Percentiles rank a stretch among this genome's conserved stretches.
Evolutionary conservation across 2,113 vertebrate species (phyloP).

Genomic region (Arothron firmamentum): DNA sequence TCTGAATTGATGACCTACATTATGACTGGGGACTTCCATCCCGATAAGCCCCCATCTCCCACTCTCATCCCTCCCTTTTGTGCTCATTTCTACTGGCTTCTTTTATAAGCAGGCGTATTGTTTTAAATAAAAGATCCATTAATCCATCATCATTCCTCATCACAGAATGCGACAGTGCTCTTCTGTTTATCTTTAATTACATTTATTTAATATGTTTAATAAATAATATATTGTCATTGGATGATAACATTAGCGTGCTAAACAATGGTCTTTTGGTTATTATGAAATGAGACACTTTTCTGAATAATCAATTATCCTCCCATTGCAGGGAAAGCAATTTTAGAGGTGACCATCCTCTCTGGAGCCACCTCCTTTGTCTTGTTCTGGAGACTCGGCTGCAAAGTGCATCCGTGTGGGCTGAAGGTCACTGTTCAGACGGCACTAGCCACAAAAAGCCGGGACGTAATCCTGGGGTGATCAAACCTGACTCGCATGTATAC

Average conservation of each 20-base stretch:
- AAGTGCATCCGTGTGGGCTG: too few species aligned
- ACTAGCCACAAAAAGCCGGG: too few species aligned
- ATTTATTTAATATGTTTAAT: not conserved
- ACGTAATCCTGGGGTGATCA: too few species aligned
- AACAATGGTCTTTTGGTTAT: too few species aligned
- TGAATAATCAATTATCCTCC: too few species aligned
- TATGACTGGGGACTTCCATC: slow-evolving; percentile 25
- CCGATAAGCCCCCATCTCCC: not conserved
- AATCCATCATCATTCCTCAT: not conserved
- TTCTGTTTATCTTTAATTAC: not conserved
- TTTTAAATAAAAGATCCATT: not conserved
- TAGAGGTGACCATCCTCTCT: too few species aligned
- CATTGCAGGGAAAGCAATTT: too few species aligned
- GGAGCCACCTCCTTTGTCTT: too few species aligned
- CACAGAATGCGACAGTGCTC: not conserved
- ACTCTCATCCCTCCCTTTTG: not conserved
- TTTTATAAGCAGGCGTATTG: not conserved
- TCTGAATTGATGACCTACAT: slow-evolving; percentile 69
- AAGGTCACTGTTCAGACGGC: too few species aligned
- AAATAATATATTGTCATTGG: not conserved
- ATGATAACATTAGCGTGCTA: not conserved
- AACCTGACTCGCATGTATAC: too few species aligned
- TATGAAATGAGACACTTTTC: too few species aligned
- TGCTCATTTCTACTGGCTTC: slow-evolving; percentile 1
- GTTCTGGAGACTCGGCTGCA: too few species aligned